Conservation (phyloP, 2,888 invertebrate genomes). For the Synanthedon formicaeformis region DNA sequence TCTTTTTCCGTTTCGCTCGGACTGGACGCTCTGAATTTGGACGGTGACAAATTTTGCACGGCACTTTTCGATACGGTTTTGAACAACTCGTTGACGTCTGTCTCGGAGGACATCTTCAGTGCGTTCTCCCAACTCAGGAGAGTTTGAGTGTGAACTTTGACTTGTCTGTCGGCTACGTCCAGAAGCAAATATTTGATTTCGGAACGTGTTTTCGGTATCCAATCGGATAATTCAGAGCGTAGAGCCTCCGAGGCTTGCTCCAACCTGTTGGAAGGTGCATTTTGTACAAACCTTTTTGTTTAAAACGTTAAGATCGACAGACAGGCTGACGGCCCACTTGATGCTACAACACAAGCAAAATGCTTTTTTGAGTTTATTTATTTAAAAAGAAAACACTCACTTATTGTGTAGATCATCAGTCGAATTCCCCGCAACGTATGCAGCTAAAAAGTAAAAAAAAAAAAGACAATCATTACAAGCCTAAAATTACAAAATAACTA, state of each 20-base stretch:
- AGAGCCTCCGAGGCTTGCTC: slow-evolving; percentile 53
- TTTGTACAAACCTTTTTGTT: no score
- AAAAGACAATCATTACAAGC: no score
- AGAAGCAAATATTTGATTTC: slow-evolving; percentile 42
- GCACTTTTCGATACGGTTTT: slow-evolving; percentile 55
- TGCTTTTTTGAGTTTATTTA: no score
- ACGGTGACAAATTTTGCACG: slow-evolving; percentile 47
- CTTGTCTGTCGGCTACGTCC: slow-evolving; percentile 44
- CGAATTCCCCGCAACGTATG: slow-evolving; percentile 37
- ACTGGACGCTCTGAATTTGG: slow-evolving; percentile 26
- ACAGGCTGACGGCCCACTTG: no score
- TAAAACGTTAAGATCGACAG: no score
- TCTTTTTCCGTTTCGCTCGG: slow-evolving; percentile 36
- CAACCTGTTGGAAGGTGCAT: slow-evolving; percentile 20
- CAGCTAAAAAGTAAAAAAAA: slow-evolving; percentile 21
- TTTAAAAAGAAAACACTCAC: slow-evolving; percentile 16
- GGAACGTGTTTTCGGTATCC: slow-evolving; percentile 44
- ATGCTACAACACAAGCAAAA: no score
- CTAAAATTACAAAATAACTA: no score
- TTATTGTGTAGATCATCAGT: slow-evolving; percentile 50
- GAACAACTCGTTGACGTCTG: slow-evolving; percentile 37
- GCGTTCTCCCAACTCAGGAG: slow-evolving; percentile 48
- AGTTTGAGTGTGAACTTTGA: slow-evolving; percentile 29
- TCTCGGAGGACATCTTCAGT: slow-evolving; percentile 32
- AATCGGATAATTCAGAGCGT: slow-evolving; percentile 48